Percentiles rank a stretch among this genome's conserved stretches.
These are phyloP conservation scores for Aphis craccivora DNA, from an alignment of 1,140 invertebrate genomes.

Conservation along the genomic window DNA sequence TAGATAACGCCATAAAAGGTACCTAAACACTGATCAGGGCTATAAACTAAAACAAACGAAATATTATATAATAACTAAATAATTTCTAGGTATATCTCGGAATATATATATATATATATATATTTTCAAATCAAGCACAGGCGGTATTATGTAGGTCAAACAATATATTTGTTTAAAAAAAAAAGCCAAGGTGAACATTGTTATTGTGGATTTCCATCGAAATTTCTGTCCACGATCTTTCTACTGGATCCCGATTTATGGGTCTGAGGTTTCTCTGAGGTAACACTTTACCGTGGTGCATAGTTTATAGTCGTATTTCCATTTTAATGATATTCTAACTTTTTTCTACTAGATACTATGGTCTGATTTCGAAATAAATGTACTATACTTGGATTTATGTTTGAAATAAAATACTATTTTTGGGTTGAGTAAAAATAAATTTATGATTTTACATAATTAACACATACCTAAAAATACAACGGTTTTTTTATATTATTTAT, in stretches of 20 bases:
- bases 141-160: neutral
- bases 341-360: neutral
- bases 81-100: neutral
- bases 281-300: neutral
- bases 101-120: neutral
- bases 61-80: neutral
- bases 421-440: neutral
- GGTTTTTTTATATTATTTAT: neutral
- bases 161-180: neutral
- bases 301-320: conserved; percentile 38
- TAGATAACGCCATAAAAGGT: neutral
- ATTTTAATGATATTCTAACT: conserved; percentile 37
- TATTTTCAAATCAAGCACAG: neutral
- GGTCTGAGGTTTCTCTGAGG: neutral
- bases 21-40: neutral
- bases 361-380: neutral
- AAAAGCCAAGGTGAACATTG: neutral
- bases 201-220: conserved; percentile 2
- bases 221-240: conserved; percentile 30
- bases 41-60: neutral
- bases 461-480: neutral
- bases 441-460: neutral
- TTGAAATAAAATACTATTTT: neutral
- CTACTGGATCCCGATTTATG: conserved; percentile 3
- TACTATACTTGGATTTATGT: neutral